Percentiles rank a stretch among this genome's conserved stretches.
Conservation (phyloP, 2,797 vertebrate species). For the Hemitrygon akajei region DNA sequence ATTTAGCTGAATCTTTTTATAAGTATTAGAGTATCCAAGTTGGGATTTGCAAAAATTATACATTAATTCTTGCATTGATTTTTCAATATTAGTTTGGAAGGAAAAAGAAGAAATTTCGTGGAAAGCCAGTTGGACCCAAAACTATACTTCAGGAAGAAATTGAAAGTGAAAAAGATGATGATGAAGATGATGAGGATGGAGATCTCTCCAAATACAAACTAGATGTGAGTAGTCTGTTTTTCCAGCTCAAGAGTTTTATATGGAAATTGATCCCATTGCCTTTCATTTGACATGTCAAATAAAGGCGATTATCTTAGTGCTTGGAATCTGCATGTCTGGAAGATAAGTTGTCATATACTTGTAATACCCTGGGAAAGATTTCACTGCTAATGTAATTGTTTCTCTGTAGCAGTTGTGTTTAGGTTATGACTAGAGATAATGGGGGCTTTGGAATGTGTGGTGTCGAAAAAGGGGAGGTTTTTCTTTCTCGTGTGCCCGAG, state of each 20-base stretch:
- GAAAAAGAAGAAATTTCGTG: conserved; percentile 96
- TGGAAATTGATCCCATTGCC: neutral
- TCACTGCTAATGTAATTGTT: too few relatives aligned
- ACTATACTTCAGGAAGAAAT: conserved; percentile 62
- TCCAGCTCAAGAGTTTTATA: neutral
- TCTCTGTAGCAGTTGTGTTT: too few relatives aligned
- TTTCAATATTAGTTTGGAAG: conserved; percentile 76
- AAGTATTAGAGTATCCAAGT: neutral
- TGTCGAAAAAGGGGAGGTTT: too few relatives aligned
- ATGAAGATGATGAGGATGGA: conserved; percentile 80
- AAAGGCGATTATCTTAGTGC: neutral
- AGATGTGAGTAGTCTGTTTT: conserved; percentile 61
- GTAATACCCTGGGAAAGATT: too few relatives aligned
- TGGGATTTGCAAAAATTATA: neutral
- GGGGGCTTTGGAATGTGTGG: too few relatives aligned
- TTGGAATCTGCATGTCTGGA: neutral
- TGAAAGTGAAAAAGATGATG: conserved; percentile 72
- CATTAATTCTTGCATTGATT: neutral
- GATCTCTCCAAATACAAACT: conserved; percentile 97
- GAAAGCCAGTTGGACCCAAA: conserved; percentile 67
- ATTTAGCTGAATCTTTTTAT: neutral
- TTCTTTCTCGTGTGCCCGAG: too few relatives aligned
- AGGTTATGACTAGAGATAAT: too few relatives aligned
- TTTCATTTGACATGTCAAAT: neutral
- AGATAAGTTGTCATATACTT: too few relatives aligned